These are phyloP conservation scores for Mormyrus hasselquistii DNA, from an alignment of 2,797 vertebrate genomes.

Conservation along the genomic window DNA sequence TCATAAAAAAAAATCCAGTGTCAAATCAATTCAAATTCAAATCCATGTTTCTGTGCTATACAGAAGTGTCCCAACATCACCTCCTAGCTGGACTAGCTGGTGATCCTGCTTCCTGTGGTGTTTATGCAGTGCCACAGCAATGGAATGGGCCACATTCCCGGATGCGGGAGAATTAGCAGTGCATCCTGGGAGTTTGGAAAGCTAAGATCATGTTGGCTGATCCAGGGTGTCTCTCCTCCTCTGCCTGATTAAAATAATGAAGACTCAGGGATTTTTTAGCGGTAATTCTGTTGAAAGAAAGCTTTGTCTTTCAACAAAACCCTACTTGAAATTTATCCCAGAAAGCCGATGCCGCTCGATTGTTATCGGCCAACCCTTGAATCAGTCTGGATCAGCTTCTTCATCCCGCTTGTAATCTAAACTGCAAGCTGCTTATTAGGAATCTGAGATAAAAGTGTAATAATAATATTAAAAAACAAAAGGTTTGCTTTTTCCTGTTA, in stretches of 20 bases:
- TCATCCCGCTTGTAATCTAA: constrained; percentile 69
- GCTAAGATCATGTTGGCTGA: not conserved
- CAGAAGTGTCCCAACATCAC: not conserved
- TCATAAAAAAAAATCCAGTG: not conserved
- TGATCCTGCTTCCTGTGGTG: not conserved
- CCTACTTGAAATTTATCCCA: constrained; percentile 70
- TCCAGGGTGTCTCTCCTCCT: constrained; percentile 4
- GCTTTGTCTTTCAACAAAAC: constrained; percentile 72
- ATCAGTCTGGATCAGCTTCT: constrained; percentile 55
- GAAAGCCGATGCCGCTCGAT: constrained; percentile 60
- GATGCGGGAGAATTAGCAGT: not conserved
- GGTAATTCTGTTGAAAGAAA: constrained; percentile 65
- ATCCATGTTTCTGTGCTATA: not conserved
- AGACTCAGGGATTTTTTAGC: constrained; percentile 50
- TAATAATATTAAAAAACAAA: constrained; percentile 37
- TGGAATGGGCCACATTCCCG: not conserved
- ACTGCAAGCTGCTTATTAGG: constrained; percentile 66
- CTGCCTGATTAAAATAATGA: constrained; percentile 62
- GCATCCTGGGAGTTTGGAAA: not conserved
- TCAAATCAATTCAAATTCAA: not conserved
- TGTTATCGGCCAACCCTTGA: constrained; percentile 67
- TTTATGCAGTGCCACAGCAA: not conserved
- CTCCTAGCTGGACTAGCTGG: not conserved
- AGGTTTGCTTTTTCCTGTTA: constrained; percentile 14
- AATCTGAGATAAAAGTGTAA: constrained; percentile 59